Conservation (phyloP, 2,113 vertebrate genomes). For the Irena cyanogastra region DNA sequence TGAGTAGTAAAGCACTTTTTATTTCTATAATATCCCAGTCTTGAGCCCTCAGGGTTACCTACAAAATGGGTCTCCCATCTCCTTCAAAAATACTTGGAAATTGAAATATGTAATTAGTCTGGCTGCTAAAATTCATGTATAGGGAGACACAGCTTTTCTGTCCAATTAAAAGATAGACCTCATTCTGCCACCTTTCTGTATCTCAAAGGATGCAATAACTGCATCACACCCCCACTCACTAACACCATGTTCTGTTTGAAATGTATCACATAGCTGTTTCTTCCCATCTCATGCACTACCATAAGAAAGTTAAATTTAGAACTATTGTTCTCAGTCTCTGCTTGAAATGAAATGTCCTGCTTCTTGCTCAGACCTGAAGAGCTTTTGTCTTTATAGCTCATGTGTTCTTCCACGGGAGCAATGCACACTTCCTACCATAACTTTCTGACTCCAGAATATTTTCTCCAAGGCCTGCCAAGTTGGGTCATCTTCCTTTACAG, state of each 20-base stretch:
- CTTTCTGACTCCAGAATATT: neutral
- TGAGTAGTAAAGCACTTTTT: neutral
- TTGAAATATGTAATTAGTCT: neutral
- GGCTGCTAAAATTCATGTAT: neutral
- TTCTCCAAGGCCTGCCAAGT: neutral
- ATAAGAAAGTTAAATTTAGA: neutral
- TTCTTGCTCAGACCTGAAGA: neutral
- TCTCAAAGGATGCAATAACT: neutral
- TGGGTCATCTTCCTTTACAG: neutral
- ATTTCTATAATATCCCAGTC: neutral
- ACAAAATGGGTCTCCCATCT: neutral
- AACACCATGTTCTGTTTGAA: neutral
- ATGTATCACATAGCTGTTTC: neutral
- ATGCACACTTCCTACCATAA: neutral
- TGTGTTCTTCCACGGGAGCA: neutral
- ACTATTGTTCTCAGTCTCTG: neutral
- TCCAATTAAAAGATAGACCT: neutral
- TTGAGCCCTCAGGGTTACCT: neutral
- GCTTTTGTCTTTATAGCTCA: neutral
- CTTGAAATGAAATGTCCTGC: neutral
- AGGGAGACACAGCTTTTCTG: neutral
- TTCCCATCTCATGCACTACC: neutral
- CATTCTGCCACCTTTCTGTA: neutral
- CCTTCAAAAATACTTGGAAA: neutral
- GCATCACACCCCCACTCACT: neutral